A percentile compares a stretch with the other conserved stretches of the same genome.
Conservation (phyloP, 1,140 invertebrate species). For the Drosophila ogumai region DNA sequence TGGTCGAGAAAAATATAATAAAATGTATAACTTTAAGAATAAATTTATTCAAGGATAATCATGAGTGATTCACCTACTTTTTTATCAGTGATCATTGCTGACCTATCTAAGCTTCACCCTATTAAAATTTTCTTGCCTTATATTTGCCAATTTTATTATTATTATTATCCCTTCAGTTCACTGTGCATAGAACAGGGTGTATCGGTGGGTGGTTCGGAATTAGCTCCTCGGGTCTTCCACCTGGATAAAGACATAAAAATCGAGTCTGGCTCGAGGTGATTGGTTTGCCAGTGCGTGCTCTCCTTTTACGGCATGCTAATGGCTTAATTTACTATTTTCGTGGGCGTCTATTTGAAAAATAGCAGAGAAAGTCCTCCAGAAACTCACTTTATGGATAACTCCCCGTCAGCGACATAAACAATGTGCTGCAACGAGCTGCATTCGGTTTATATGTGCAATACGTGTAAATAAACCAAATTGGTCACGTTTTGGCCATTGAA, state of each 20-base stretch:
- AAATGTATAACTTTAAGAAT: not conserved
- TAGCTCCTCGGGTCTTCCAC: slow-evolving; percentile 22
- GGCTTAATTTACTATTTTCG: slow-evolving; percentile 55
- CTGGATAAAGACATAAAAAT: slow-evolving; percentile 74
- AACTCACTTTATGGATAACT: not conserved
- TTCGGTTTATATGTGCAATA: slow-evolving; percentile 80
- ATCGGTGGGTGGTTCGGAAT: slow-evolving; percentile 9
- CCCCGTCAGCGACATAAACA: not conserved
- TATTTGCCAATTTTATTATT: too few relatives aligned
- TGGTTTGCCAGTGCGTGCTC: slow-evolving; percentile 61
- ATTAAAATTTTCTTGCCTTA: not conserved
- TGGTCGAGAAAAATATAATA: not conserved
- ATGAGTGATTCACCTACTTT: too few relatives aligned
- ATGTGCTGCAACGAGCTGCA: slow-evolving; percentile 44
- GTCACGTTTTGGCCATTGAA: slow-evolving; percentile 82
- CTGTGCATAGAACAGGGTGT: not conserved
- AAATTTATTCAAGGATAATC: not conserved
- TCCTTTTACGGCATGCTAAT: slow-evolving; percentile 66
- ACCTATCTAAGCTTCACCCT: not conserved
- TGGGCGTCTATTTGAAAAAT: slow-evolving; percentile 42
- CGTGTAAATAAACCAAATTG: slow-evolving; percentile 85
- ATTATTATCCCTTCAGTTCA: not conserved
- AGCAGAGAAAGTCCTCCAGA: slow-evolving; percentile 32
- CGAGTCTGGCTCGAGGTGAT: slow-evolving; percentile 45
- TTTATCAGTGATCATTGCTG: not conserved